Base-by-base conservation (phyloP, 1,140 invertebrate genomes). In the Agrypnia vestita region DNA sequence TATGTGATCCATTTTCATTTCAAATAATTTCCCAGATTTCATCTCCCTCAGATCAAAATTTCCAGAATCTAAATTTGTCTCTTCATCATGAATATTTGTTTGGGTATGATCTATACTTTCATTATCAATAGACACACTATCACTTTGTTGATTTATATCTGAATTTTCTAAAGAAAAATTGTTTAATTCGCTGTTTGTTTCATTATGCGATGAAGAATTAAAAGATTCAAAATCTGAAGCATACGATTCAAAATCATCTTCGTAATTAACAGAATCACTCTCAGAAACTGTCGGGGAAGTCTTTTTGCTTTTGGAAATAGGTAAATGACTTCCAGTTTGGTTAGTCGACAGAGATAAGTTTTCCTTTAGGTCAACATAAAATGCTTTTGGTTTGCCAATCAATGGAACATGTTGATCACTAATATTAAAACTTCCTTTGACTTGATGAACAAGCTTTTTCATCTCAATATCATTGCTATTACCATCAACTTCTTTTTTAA, bases 61-160 rank as follows among this genome's bases (percentile, higher is more conserved):
- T 80, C 93, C 93, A 8, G 93, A 94, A 88, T 94, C 93, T 19
- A 89, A 75, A 90, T 93, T 93, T 67, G 87, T 89, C 82, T 94
- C 93, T 82, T 92, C 90, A 83, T 93, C 92, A n/a, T 80, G 71
- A 44, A 44, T 35, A 73, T 55, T 55, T 47, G 62, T 78, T 35
- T 69, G 80, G 55, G 55, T 76, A 75, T 64, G 59, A 47, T 17
- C 17, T 55, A 25, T 8, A 80, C 44, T 79, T 69, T 67, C 17
- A 9, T 80, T 53, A 25, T 81, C 49, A 25, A 53, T 59, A 12
- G 44, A 35, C 35, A 13, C 12, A 12, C 35, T 64, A 43, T 43
- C 13, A 43, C 35, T 64, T 13, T 25, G 21, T 35, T 11, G n/a
- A 64, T 47, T 3, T 47, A 15, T 8, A 47, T 19, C 67, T 49